Base-by-base conservation (phyloP, 2,797 vertebrate genomes). In the Pteropus rufus region DNA sequence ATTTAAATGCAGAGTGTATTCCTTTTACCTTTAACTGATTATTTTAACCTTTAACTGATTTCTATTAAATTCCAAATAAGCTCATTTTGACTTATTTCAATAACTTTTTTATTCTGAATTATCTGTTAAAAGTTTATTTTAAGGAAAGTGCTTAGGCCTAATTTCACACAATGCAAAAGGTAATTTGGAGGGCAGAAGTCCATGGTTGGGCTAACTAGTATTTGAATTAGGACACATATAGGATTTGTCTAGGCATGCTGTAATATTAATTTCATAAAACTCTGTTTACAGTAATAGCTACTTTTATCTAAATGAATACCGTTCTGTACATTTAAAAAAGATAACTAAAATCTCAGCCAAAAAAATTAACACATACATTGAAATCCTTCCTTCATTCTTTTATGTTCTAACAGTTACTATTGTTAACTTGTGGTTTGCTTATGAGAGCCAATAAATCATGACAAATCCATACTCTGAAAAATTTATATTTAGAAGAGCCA, bases 361-460 rank as follows among this genome's bases (percentile, higher is more conserved):
- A 52, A 95, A 96, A 96, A 93, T 60, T 41, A 91, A 89, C 23
- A 84, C 39, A 84, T 39, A 79, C 49, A 88, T 49, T 91, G 31
- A 77, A 81, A 67, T 16, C 56, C 36, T 92, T 93, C 39, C 19
- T 10, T 19, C 14, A 87, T 82, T 94, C 64, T 80, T 92, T 81
- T 52, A 73, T 87, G 65, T 79, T 81, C 52, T 64, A 54, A 83
- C 0, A 76, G 56, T 91, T 94, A 72, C 6, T 89, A 64, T 86
- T 52, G 89, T 75, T 93, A 23, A 89, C n/a, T 36, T 92, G 46
- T 60, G 26, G 23, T 80, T 80, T 89, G 89, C 82, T 77, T 72
- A 91, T 14, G 67, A 82, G 56, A 31, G 82, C 10, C 34, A 1
- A 1, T 54, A 91, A 79, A 49, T 11, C 19, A 89, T 31, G 79